phyloP scores from a whole-genome alignment of 64 coral and sea anemone genomes.

The Porites lutea region DNA sequence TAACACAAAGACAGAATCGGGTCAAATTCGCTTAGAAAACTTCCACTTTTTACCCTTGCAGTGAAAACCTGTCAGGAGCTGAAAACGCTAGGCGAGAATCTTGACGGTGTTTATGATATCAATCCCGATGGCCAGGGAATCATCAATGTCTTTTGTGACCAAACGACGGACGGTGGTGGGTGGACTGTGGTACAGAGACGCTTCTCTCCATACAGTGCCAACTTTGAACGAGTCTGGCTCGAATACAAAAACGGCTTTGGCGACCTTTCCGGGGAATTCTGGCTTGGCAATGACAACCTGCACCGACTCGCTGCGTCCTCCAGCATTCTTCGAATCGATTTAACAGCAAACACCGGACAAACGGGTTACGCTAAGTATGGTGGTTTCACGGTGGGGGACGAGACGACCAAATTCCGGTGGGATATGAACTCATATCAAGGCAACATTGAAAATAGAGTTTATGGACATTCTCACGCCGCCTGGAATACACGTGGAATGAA shows the following conservation, averaged over 20 bases:
- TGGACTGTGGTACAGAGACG: constrained; percentile 63
- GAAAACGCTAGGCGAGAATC: not conserved
- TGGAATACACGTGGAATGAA: not conserved
- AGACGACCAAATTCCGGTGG: not conserved
- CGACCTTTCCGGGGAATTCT: constrained; percentile 34
- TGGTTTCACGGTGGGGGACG: constrained; percentile 14
- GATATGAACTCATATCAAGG: constrained; percentile 23
- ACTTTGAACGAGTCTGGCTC: constrained; percentile 37
- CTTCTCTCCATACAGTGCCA: not conserved
- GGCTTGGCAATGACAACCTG: constrained; percentile 64
- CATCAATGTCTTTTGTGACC: constrained; percentile 51
- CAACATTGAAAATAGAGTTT: constrained; percentile 27
- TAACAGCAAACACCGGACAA: not conserved
- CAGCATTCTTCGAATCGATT: constrained; percentile 25
- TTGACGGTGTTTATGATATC: constrained; percentile 18
- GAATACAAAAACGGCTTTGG: constrained; percentile 58
- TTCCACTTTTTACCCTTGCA: not conserved
- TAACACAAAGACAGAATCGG: too few relatives aligned
- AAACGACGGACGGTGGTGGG: constrained; percentile 58
- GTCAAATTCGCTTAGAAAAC: too few relatives aligned
- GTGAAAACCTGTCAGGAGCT: constrained; percentile 32
- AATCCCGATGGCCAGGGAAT: not conserved
- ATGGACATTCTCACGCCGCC: not conserved
- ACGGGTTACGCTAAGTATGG: constrained; percentile 40
- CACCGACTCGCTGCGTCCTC: constrained; percentile 3